Evolutionary conservation across 2,888 invertebrate genomes (phyloP), one percentile per base, ranked within the genome.

Genomic region (Mellilla xanthometata): DNA sequence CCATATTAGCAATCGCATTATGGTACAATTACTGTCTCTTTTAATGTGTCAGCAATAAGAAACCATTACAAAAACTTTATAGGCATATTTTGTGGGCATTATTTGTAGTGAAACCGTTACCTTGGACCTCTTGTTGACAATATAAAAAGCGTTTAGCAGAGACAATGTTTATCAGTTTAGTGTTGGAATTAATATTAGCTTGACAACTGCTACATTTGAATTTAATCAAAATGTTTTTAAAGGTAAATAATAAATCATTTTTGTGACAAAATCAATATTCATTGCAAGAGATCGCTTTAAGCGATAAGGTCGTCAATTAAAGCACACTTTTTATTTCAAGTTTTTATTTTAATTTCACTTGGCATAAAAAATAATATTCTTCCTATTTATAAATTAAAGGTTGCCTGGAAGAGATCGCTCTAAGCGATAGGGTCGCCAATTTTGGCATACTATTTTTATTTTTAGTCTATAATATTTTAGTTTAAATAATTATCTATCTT

Each of bases 91-190:
- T 52, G 54, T 60, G 47, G 28, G 48, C 42, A 56, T 44, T 51
- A 38, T 53, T 56, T 51, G 43, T 23, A 52, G 61, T 54, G 61
- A 61, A 61, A 61, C 46, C 52, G 46, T 56, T 35, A 47, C 59
- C 59, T 58, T 60, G 58, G 47, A 40, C 51, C 54, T 53, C 49
- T 51, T 55, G 43, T 38, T 43, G 44, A 43, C 45, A 49, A 57
- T 66, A 66, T 66, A 68, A 60, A 68, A 61, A 57, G 52, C 54
- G 42, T 49, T 51, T 35, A 36, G 32, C 46, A 41, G 52, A 36
- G 54, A 46, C 50, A 46, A 48, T 48, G 32, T 44, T 29, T 55
- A 60, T 57, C 65, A 67, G 62, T 65, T 53, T 38, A 39, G 40
- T 13, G 43, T 42, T 34, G 30, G 29, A 41, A 34, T 44, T 40